phyloP scores from a whole-genome alignment of 2,888 invertebrate genomes.

The Chrysolina americana region DNA sequence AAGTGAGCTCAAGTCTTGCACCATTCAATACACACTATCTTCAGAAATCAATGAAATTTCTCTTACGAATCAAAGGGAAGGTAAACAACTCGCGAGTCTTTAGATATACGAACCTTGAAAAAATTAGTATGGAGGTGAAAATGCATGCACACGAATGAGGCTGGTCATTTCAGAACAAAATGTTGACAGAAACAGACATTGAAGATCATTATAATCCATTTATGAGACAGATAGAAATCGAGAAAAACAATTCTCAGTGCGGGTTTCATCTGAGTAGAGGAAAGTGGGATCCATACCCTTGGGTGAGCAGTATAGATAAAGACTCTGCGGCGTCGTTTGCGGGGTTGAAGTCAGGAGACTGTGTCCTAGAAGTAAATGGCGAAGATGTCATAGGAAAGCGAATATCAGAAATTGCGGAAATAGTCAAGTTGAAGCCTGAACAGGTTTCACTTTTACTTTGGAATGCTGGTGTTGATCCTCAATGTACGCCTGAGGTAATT shows the following conservation, averaged over 20 bases:
- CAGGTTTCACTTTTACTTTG: conserved; percentile 71
- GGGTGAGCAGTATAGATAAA: conserved; percentile 76
- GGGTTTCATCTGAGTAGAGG: conserved; percentile 83
- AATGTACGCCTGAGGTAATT: conserved; percentile 70
- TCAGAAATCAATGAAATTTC: conserved; percentile 28
- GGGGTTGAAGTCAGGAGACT: conserved; percentile 80
- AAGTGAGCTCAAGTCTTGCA: neutral
- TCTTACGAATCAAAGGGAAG: conserved; percentile 50
- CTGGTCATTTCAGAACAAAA: conserved; percentile 56
- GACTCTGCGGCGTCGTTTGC: conserved; percentile 76
- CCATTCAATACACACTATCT: conserved; percentile 4
- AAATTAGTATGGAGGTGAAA: conserved; percentile 63
- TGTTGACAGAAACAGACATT: conserved; percentile 62
- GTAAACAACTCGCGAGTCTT: conserved; percentile 56
- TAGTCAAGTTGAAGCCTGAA: conserved; percentile 69
- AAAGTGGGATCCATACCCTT: conserved; percentile 87
- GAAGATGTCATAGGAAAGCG: conserved; percentile 72
- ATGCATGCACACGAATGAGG: conserved; percentile 47
- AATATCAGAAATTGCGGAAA: conserved; percentile 72
- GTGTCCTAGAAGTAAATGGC: conserved; percentile 76
- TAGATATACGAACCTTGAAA: conserved; percentile 57
- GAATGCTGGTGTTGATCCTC: conserved; percentile 70
- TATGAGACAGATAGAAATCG: conserved; percentile 71
- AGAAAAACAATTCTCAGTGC: conserved; percentile 73
- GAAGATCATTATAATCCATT: conserved; percentile 62